Evolutionary conservation across 2,113 vertebrate species (phyloP).

Genomic region (Gobius niger): DNA sequence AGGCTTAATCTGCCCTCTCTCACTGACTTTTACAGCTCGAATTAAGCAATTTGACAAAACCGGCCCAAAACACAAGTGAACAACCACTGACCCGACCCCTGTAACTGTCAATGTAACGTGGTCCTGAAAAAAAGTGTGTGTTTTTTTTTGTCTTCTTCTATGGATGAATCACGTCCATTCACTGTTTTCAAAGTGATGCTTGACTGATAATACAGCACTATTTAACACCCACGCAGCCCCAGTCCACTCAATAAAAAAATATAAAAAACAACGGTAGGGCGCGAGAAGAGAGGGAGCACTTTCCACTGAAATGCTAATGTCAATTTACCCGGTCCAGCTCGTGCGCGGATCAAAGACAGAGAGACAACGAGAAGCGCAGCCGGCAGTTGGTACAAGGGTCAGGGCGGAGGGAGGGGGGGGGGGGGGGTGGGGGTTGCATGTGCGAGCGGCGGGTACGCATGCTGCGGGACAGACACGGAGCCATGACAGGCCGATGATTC

Average conservation of each 20-base stretch:
- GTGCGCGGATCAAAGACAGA: slow-evolving; percentile 51
- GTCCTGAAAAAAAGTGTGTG: slow-evolving; percentile 23
- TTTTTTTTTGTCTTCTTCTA: slow-evolving; percentile 31
- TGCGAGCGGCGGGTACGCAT: background rate
- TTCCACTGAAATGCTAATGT: slow-evolving; percentile 50
- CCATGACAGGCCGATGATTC: slow-evolving; percentile 44
- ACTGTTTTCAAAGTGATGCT: slow-evolving; percentile 60
- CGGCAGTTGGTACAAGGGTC: slow-evolving; percentile 17
- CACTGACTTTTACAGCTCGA: slow-evolving; percentile 17
- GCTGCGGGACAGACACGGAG: slow-evolving; percentile 16
- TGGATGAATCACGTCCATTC: slow-evolving; percentile 68
- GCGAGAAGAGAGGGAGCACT: slow-evolving; percentile 8
- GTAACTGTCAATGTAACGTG: slow-evolving; percentile 23
- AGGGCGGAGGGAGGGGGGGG: slow-evolving; percentile 9
- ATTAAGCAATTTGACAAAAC: slow-evolving; percentile 30
- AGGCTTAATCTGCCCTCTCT: slow-evolving; percentile 34
- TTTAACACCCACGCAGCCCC: slow-evolving; percentile 51
- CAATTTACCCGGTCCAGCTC: slow-evolving; percentile 22
- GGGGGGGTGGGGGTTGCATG: slow-evolving; percentile 2
- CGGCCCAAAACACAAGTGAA: slow-evolving; percentile 1
- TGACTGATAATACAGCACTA: slow-evolving; percentile 62
- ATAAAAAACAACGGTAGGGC: background rate
- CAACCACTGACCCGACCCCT: slow-evolving; percentile 7
- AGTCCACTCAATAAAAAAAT: slow-evolving; percentile 49
- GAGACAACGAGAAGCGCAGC: slow-evolving; percentile 47